phyloP scores from a whole-genome alignment of 2,797 vertebrate species.

The Anolis apletophallus region DNA sequence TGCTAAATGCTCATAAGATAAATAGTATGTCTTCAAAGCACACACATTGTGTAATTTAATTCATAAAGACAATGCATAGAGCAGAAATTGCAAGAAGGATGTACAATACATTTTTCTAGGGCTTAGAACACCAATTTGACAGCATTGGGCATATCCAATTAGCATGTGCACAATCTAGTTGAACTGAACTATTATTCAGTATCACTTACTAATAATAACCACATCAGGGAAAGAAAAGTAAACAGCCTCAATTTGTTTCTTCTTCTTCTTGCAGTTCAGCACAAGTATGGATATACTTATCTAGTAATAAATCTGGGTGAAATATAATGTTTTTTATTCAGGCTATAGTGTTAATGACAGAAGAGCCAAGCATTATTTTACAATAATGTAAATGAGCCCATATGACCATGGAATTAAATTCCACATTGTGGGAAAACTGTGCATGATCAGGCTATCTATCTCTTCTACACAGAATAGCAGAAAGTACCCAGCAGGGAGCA shows the following conservation, averaged over 20 bases:
- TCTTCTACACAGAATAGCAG: not conserved
- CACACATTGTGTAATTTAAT: not conserved
- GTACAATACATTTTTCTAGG: not conserved
- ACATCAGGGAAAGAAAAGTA: not conserved
- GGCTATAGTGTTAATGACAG: conserved; percentile 12
- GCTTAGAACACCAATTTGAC: not conserved
- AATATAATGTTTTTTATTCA: not conserved
- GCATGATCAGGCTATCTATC: conserved; percentile 15
- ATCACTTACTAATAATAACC: not conserved
- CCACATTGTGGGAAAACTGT: conserved; percentile 29
- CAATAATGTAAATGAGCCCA: not conserved
- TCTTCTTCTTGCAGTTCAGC: conserved; percentile 3
- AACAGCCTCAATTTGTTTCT: not conserved
- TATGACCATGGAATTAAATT: conserved; percentile 26
- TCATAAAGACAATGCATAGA: not conserved
- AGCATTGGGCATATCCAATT: not conserved
- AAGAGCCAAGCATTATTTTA: not conserved
- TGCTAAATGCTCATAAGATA: not conserved
- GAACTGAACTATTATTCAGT: not conserved
- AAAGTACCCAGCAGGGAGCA: conserved; percentile 12
- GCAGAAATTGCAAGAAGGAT: not conserved
- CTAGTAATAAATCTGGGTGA: not conserved
- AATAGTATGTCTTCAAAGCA: not conserved
- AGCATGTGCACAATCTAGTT: not conserved
- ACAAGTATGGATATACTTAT: not conserved